Conservation (phyloP, 2,888 invertebrate species). For the Bruchidius siliquastri region DNA sequence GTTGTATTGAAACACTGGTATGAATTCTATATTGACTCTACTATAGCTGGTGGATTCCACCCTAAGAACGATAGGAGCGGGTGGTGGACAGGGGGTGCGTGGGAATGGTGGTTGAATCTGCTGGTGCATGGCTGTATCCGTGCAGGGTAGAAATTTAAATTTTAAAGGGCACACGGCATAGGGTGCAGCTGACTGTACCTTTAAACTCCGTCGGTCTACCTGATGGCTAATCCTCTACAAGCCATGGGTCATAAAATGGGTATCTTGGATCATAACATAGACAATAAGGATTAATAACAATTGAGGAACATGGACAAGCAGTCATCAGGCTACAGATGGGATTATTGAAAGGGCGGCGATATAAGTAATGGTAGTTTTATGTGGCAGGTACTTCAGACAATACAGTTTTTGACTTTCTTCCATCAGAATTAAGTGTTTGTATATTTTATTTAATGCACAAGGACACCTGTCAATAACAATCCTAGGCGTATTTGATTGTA, state of each 20-base stretch:
- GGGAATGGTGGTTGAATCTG: neutral
- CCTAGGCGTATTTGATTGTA: too few relatives aligned
- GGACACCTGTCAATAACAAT: too few relatives aligned
- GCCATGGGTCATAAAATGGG: neutral
- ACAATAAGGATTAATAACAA: neutral
- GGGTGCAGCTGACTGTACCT: neutral
- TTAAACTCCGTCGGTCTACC: neutral
- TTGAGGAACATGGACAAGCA: too few relatives aligned
- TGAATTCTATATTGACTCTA: neutral
- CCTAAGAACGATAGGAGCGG: neutral
- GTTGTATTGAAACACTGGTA: too few relatives aligned
- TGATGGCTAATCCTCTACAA: neutral
- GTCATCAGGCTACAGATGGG: too few relatives aligned
- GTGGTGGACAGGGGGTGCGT: neutral
- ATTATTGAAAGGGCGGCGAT: too few relatives aligned
- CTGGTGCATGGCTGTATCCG: neutral
- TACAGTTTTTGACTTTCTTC: too few relatives aligned
- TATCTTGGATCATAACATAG: neutral
- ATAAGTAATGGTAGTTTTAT: too few relatives aligned
- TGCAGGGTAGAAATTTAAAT: neutral
- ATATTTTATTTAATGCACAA: too few relatives aligned
- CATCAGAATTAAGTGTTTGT: too few relatives aligned
- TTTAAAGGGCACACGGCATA: neutral
- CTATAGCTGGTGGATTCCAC: neutral
- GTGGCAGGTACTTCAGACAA: too few relatives aligned